These are phyloP conservation scores for Alosa sapidissima DNA, from an alignment of 2,797 vertebrate species.

Conservation along the genomic window DNA sequence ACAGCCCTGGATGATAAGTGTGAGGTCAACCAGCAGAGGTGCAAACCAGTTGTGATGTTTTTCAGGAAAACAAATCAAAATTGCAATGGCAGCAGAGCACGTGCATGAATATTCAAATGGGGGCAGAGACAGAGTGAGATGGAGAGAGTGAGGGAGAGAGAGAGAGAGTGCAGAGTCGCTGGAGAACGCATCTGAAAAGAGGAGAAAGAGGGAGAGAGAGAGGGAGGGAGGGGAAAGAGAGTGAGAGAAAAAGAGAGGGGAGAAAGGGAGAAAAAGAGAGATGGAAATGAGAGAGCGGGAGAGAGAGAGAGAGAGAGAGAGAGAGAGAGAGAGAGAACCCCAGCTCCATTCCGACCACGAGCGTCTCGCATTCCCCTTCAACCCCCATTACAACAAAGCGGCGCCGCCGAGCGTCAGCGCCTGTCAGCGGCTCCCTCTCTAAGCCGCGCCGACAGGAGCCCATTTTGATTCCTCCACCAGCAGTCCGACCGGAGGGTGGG, in stretches of 20 bases:
- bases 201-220: not conserved
- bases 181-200: not conserved
- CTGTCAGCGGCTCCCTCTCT: slow-evolving; percentile 66
- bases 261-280: not conserved
- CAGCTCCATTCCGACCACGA: not conserved
- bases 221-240: not conserved
- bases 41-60: slow-evolving; percentile 48
- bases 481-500: slow-evolving; percentile 50
- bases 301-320: not conserved
- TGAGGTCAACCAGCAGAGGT: slow-evolving; percentile 23
- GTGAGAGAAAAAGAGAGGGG: not conserved
- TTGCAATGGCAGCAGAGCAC: slow-evolving; percentile 22
- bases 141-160: not conserved
- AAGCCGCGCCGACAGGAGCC: slow-evolving; percentile 71
- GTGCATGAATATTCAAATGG: slow-evolving; percentile 51
- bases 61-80: slow-evolving; percentile 52
- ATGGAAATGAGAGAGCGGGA: not conserved
- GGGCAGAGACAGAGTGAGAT: slow-evolving; percentile 7
- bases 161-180: not conserved
- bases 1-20: slow-evolving; percentile 7
- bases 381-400: slow-evolving; percentile 35
- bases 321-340: not conserved
- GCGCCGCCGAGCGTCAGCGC: slow-evolving; percentile 68
- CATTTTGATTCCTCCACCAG: slow-evolving; percentile 72
- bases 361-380: slow-evolving; percentile 16